Evolutionary conservation across 2,113 vertebrate genomes (phyloP).

Genomic region (Mobula birostris): DNA sequence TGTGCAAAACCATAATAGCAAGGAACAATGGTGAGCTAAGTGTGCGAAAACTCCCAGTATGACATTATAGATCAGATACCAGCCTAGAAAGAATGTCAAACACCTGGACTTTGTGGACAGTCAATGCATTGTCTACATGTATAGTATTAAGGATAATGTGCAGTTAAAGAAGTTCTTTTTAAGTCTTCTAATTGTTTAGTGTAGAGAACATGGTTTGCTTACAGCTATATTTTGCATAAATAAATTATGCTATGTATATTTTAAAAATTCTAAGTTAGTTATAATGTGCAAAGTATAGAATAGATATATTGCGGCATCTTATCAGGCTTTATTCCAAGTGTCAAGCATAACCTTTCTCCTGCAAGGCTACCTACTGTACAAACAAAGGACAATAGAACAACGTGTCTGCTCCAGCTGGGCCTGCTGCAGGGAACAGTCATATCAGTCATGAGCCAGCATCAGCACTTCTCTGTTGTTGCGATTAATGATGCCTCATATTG

Average conservation of each 20-base stretch:
- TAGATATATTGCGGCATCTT: not conserved
- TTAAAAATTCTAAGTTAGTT: not conserved
- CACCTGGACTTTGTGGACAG: not conserved
- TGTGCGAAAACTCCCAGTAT: not conserved
- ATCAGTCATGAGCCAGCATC: not conserved
- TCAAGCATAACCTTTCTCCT: not conserved
- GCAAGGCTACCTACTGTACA: not conserved
- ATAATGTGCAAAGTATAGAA: not conserved
- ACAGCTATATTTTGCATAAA: not conserved
- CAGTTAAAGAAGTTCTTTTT: not conserved
- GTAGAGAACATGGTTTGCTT: not conserved
- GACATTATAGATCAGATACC: not conserved
- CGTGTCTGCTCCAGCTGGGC: not conserved
- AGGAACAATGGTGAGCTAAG: not conserved
- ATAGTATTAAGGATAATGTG: not conserved
- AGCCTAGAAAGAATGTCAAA: not conserved
- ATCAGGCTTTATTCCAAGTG: not conserved
- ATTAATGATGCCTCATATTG: not conserved
- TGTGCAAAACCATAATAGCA: not conserved
- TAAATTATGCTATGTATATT: not conserved
- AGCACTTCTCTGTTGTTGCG: not conserved
- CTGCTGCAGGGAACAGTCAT: not conserved
- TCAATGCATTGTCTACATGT: not conserved
- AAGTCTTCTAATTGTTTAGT: not conserved
- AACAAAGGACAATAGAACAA: not conserved